Evolutionary conservation across 2,888 invertebrate genomes (phyloP).

Genomic region (Lymantria dispar): DNA sequence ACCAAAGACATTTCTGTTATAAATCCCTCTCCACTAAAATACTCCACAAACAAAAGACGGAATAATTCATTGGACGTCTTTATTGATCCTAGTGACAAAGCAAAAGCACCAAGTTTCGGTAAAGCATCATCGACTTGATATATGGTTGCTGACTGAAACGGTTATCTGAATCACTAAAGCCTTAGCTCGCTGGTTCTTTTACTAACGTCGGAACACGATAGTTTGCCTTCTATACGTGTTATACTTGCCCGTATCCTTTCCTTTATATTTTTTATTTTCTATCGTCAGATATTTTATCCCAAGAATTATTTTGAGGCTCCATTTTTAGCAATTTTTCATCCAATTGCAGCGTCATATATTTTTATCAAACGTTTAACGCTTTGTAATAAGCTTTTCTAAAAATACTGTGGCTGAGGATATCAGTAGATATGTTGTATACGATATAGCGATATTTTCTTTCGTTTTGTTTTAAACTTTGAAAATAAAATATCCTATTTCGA

Average conservation of each 20-base stretch:
- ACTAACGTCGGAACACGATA: conserved; percentile 41
- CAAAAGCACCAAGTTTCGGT: conserved; percentile 44
- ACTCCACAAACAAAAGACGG: conserved; percentile 37
- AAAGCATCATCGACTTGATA: conserved; percentile 66
- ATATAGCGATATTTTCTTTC: too few relatives aligned
- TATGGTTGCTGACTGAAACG: conserved; percentile 68
- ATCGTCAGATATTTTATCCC: conserved; percentile 55
- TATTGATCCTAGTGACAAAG: conserved; percentile 55
- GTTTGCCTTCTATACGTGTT: conserved; percentile 33
- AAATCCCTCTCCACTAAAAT: conserved; percentile 16
- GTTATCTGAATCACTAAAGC: conserved; percentile 70
- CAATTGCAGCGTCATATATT: conserved; percentile 62
- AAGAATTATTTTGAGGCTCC: conserved; percentile 56
- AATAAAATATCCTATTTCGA: too few relatives aligned
- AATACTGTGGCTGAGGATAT: too few relatives aligned
- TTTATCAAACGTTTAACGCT: conserved; percentile 42
- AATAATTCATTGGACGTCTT: conserved; percentile 57
- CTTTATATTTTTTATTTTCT: conserved; percentile 59
- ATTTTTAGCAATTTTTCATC: conserved; percentile 63
- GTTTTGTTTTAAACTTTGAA: too few relatives aligned
- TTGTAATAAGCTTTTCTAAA: conserved; percentile 14
- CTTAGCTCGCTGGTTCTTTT: conserved; percentile 55
- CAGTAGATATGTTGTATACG: neutral
- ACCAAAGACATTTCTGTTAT: too few relatives aligned
- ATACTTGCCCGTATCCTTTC: conserved; percentile 51